These are phyloP conservation scores for Yponomeuta cagnagella DNA, from an alignment of 2,888 invertebrate genomes.

Conservation along the genomic window DNA sequence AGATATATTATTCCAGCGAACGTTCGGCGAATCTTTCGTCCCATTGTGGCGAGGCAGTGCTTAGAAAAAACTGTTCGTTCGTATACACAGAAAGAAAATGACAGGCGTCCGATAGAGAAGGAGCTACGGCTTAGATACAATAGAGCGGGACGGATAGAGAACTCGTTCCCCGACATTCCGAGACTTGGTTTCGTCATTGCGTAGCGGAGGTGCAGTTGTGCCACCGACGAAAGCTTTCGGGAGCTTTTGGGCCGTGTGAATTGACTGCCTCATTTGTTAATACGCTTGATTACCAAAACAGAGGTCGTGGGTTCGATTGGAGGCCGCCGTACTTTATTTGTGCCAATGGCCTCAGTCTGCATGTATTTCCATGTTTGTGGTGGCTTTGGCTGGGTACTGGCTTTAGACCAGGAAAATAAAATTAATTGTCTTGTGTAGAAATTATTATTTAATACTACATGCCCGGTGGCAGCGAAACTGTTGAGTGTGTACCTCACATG, in stretches of 20 bases:
- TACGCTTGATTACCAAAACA: no score
- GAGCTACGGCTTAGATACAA: constrained; percentile 48
- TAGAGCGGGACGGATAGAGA: constrained; percentile 65
- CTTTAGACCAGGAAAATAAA: no score
- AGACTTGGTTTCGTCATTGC: constrained; percentile 48
- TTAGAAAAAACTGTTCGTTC: constrained; percentile 64
- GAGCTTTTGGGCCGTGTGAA: background rate
- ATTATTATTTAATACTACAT: background rate
- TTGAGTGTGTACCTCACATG: no score
- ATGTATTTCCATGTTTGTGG: no score
- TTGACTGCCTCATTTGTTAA: background rate
- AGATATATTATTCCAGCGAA: no score
- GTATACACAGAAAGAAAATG: constrained; percentile 58
- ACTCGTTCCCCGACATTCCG: constrained; percentile 73
- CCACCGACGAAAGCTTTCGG: background rate
- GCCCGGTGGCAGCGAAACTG: no score
- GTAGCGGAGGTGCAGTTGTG: constrained; percentile 6
- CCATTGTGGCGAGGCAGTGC: constrained; percentile 46
- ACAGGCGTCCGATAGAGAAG: constrained; percentile 68
- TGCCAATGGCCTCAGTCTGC: no score
- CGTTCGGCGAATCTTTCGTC: background rate
- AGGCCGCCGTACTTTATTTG: no score
- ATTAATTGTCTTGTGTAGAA: no score
- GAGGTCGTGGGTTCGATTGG: no score
- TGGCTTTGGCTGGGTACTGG: no score